Evolutionary conservation across 2,888 invertebrate genomes (phyloP), one percentile per base, ranked within the genome.

Genomic region (Liodrosophila aerea): DNA sequence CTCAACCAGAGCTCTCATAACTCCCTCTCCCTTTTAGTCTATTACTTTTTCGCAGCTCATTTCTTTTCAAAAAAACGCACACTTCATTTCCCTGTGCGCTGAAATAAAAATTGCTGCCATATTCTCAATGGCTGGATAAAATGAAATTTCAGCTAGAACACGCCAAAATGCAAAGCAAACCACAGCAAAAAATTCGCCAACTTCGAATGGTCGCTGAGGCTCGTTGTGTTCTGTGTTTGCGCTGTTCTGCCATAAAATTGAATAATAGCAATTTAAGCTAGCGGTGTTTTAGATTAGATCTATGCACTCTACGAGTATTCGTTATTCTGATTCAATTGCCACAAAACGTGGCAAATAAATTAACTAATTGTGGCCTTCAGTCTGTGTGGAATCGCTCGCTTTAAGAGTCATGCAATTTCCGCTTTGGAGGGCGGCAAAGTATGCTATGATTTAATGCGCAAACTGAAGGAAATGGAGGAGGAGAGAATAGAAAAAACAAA

Each of bases 371-470:
- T 60, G 50, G 53, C n/a, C n/a, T 49, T 51, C 41, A 36, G n/a
- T 12, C 22, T 22, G 9, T 36, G 22, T 27, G 13, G 47, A 8
- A 30, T 37, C 43, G 47, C 47, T 16, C 30, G 40, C 53, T n/a
- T 54, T 54, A 59, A 49, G 50, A 27, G 22, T 15, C 16, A 43
- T n/a, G 40, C 62, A 41, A 40, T 51, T 57, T 57, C 39, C 27
- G 60, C 54, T 44, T 13, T 37, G 15, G 37, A 45, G 33, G 30
- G 44, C 54, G 47, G 36, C 59, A 65, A 72, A 74, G 60, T 70
- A 29, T 71, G 63, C 75, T 70, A 69, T 68, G 78, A 76, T 73
- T 75, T 66, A 65, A 66, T 53, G 34, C 15, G 30, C 7, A 13
- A 44, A 30, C 9, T 41, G 29, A 4, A 16, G 9, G 31, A 11